Evolutionary conservation across 2,113 vertebrate species (phyloP).

Genomic region (Cyphomyrus plagiostoma): DNA sequence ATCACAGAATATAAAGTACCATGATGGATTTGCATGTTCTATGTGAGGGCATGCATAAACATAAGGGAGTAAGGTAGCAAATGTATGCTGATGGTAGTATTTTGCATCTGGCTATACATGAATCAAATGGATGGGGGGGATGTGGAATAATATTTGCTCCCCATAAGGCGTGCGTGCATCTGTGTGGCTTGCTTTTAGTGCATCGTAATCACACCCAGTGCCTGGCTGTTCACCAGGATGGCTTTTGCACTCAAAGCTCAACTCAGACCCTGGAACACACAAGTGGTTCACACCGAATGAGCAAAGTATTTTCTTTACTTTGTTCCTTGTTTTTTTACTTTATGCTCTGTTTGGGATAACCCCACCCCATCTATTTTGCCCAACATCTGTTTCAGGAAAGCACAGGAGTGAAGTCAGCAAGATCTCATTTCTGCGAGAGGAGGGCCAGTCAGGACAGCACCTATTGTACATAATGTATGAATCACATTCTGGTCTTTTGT

Average conservation of each 20-base stretch:
- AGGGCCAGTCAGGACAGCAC: slow-evolving; percentile 24
- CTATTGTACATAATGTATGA: neutral
- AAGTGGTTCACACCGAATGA: slow-evolving; percentile 21
- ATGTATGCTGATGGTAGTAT: slow-evolving; percentile 11
- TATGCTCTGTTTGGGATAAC: neutral
- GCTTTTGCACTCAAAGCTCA: neutral
- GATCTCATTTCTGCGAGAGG: slow-evolving; percentile 26
- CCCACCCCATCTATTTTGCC: slow-evolving; percentile 39
- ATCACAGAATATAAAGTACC: neutral
- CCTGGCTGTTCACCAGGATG: neutral
- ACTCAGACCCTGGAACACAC: slow-evolving; percentile 2
- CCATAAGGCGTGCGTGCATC: neutral
- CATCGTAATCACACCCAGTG: neutral
- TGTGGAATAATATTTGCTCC: neutral
- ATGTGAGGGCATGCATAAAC: neutral
- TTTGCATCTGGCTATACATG: neutral
- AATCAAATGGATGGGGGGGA: neutral
- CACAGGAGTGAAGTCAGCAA: neutral
- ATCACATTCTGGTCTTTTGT: neutral
- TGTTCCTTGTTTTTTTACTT: slow-evolving; percentile 37
- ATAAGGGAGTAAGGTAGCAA: neutral
- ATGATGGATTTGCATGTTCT: neutral
- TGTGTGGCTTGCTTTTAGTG: neutral
- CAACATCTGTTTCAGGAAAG: slow-evolving; percentile 28
- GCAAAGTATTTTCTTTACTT: slow-evolving; percentile 36